phyloP scores from a whole-genome alignment of 2,888 invertebrate species.

The Liodrosophila aerea region DNA sequence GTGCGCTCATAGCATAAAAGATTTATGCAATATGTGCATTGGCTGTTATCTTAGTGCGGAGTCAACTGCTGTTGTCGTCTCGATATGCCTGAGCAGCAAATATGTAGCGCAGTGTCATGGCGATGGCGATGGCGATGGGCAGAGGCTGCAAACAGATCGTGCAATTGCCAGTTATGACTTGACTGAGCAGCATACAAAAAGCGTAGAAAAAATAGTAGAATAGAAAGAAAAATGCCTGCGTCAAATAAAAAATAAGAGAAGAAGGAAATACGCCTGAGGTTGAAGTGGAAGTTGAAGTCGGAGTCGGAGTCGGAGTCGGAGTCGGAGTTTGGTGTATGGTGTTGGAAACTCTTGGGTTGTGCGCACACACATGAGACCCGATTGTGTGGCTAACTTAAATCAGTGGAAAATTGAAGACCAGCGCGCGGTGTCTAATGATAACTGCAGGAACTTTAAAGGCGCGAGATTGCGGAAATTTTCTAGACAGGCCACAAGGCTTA shows the following conservation, averaged over 20 bases:
- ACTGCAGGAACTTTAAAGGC: conserved; percentile 70
- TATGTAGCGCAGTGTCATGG: conserved; percentile 32
- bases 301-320: not conserved
- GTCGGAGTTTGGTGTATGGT: not conserved
- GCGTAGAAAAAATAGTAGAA: conserved; percentile 12
- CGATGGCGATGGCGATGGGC: conserved; percentile 19
- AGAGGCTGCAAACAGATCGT: conserved; percentile 48
- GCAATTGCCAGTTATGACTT: conserved; percentile 65
- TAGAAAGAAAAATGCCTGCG: conserved; percentile 46
- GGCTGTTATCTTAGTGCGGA: conserved; percentile 5
- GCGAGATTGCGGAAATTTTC: conserved; percentile 72
- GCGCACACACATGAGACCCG: conserved; percentile 27
- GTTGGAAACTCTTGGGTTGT: conserved; percentile 15
- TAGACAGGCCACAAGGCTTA: conserved; percentile 26
- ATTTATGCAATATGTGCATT: conserved; percentile 1
- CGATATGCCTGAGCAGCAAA: conserved; percentile 29
- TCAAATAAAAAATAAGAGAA: conserved; percentile 35
- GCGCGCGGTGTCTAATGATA: conserved; percentile 69
- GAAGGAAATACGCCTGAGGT: conserved; percentile 33
- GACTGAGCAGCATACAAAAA: conserved; percentile 22
- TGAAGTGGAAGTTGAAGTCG: conserved; percentile 1
- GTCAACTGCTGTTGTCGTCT: conserved; percentile 26
- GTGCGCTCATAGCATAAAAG: conserved; percentile 3
- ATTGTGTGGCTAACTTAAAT: conserved; percentile 60
- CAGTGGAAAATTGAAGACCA: conserved; percentile 71